Percentiles rank a stretch among this genome's conserved stretches.
phyloP scores from a whole-genome alignment of 2,113 vertebrate genomes.

The Hippocampus guttulatus region DNA sequence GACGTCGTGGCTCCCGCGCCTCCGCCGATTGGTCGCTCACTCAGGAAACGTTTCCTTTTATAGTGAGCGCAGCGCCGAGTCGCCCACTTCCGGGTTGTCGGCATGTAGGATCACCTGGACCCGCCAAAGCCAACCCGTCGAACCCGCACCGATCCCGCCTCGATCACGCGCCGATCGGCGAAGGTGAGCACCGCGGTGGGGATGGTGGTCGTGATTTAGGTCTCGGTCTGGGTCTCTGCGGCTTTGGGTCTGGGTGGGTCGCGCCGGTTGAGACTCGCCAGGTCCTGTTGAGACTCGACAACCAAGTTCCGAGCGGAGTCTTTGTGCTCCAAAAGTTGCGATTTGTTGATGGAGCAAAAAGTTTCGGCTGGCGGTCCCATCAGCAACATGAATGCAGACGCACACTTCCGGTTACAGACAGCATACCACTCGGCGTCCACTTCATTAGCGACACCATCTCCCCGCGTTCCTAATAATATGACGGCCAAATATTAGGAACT shows the following conservation, averaged over 20 bases:
- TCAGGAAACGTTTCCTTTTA: slow-evolving; percentile 65
- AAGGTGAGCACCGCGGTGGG: slow-evolving; percentile 37
- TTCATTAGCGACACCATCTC: neutral
- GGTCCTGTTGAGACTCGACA: neutral
- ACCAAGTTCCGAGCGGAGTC: neutral
- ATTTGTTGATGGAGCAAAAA: neutral
- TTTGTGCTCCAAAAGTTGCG: neutral
- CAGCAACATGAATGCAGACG: neutral
- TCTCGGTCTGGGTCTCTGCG: neutral
- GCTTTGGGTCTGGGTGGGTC: slow-evolving; percentile 4
- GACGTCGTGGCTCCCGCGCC: neutral
- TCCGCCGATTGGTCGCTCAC: slow-evolving; percentile 17
- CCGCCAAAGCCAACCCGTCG: slow-evolving; percentile 21
- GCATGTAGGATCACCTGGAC: slow-evolving; percentile 59
- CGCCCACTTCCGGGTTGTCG: slow-evolving; percentile 56
- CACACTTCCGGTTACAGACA: neutral
- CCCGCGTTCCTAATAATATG: too few relatives aligned
- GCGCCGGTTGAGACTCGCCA: neutral
- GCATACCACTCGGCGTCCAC: neutral
- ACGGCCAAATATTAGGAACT: neutral
- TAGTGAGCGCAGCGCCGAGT: slow-evolving; percentile 43
- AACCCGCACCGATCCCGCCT: slow-evolving; percentile 23
- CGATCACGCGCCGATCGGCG: slow-evolving; percentile 12
- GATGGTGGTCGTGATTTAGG: neutral
- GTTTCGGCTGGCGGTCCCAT: neutral